Conservation (phyloP, 2,888 invertebrate species). For the Ophion costatus region DNA sequence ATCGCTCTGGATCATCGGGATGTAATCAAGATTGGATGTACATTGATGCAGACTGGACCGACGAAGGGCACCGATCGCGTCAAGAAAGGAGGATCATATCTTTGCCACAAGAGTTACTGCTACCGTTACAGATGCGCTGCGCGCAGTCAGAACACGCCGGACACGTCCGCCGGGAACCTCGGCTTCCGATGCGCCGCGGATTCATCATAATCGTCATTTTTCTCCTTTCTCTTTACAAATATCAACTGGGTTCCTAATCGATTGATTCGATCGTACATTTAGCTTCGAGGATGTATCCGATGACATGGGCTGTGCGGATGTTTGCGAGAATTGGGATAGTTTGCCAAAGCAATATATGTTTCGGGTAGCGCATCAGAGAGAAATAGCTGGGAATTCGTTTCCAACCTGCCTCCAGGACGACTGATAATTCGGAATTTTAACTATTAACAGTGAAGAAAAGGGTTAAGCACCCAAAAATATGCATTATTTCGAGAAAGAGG, state of each 20-base stretch:
- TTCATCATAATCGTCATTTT: constrained; percentile 53
- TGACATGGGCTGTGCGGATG: too few relatives aligned
- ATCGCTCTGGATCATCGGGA: not conserved
- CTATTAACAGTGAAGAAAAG: too few relatives aligned
- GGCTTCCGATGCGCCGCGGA: constrained; percentile 94
- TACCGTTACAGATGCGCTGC: constrained; percentile 97
- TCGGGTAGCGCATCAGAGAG: too few relatives aligned
- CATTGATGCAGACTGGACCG: constrained; percentile 81
- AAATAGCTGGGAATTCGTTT: too few relatives aligned
- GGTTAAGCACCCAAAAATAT: too few relatives aligned
- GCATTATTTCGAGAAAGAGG: too few relatives aligned
- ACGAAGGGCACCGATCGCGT: constrained; percentile 88
- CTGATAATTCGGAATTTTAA: too few relatives aligned
- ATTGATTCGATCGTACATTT: not conserved
- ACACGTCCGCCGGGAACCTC: constrained; percentile 96
- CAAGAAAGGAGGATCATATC: constrained; percentile 98
- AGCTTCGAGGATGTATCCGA: not conserved
- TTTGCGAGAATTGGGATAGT: too few relatives aligned
- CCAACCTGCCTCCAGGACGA: too few relatives aligned
- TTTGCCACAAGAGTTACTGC: constrained; percentile 96
- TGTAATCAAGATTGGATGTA: constrained; percentile 5
- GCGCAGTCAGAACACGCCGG: constrained; percentile 96
- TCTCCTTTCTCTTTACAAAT: not conserved
- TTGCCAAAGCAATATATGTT: too few relatives aligned
- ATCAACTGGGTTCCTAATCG: not conserved